phyloP scores from a whole-genome alignment of 2,113 vertebrate species.

The Neotoma lepida region DNA sequence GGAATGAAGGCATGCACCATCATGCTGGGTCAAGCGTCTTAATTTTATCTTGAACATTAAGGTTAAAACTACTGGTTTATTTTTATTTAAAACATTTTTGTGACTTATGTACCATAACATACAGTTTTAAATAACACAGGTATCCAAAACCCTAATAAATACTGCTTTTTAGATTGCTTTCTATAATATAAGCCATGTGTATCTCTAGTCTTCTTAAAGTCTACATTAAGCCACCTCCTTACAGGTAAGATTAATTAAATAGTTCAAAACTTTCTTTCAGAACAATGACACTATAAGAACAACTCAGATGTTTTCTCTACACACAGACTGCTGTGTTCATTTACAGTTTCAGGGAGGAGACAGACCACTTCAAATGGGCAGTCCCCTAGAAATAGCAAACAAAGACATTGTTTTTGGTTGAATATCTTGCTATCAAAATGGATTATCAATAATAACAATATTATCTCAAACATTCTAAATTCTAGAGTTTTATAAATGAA shows the following conservation, averaged over 20 bases:
- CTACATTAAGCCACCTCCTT: neutral
- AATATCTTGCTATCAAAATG: neutral
- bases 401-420: neutral
- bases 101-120: neutral
- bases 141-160: constrained; percentile 4
- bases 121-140: neutral
- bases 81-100: neutral
- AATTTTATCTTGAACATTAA: neutral
- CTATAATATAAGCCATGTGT: neutral
- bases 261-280: neutral
- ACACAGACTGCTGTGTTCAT: neutral
- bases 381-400: neutral
- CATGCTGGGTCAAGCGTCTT: neutral
- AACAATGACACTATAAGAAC: neutral
- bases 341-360: neutral
- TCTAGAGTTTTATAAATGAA: neutral
- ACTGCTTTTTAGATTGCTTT: neutral
- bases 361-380: neutral
- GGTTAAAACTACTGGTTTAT: neutral
- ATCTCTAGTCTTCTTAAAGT: neutral
- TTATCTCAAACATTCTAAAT: constrained; percentile 6
- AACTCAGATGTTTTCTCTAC: neutral
- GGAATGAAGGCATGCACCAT: neutral
- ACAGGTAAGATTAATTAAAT: neutral
- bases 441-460: neutral